A percentile compares a stretch with the other conserved stretches of the same genome.
Conservation (phyloP, 2,888 invertebrate species). For the Ecliptopera silaceata region DNA sequence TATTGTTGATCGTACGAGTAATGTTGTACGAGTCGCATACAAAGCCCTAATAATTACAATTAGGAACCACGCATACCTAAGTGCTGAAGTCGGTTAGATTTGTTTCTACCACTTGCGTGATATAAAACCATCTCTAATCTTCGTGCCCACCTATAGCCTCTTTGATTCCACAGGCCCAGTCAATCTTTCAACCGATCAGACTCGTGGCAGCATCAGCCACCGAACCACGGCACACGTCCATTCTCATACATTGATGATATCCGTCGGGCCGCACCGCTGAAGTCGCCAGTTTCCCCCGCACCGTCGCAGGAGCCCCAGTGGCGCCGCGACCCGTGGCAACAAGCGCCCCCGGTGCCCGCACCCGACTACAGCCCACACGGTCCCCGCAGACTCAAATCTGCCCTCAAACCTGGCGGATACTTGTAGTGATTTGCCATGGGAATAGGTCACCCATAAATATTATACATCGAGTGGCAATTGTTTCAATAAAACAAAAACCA, state of each 20-base stretch:
- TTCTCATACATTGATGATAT: constrained; percentile 67
- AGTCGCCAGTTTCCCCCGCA: constrained; percentile 38
- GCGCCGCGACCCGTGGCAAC: constrained; percentile 49
- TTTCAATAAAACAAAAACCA: too few relatives aligned
- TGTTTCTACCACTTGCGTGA: too few relatives aligned
- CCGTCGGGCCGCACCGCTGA: constrained; percentile 43
- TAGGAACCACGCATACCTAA: too few relatives aligned
- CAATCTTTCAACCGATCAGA: constrained; percentile 56
- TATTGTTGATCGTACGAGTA: too few relatives aligned
- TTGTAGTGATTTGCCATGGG: constrained; percentile 37
- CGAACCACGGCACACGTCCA: constrained; percentile 44
- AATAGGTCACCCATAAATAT: background rate
- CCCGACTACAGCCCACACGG: constrained; percentile 68
- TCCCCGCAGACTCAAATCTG: constrained; percentile 65
- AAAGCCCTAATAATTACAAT: too few relatives aligned
- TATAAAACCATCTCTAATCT: too few relatives aligned
- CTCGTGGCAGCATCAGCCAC: constrained; percentile 56
- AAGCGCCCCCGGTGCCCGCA: constrained; percentile 54
- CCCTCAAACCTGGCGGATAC: constrained; percentile 57
- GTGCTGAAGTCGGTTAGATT: too few relatives aligned
- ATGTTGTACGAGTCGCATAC: too few relatives aligned
- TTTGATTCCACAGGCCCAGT: constrained; percentile 15
- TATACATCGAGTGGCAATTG: background rate
- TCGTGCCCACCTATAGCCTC: too few relatives aligned
- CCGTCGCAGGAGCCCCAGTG: constrained; percentile 21